Evolutionary conservation across 2,888 invertebrate genomes (phyloP), one percentile per base, ranked within the genome.

Genomic region (Alcis repandata): DNA sequence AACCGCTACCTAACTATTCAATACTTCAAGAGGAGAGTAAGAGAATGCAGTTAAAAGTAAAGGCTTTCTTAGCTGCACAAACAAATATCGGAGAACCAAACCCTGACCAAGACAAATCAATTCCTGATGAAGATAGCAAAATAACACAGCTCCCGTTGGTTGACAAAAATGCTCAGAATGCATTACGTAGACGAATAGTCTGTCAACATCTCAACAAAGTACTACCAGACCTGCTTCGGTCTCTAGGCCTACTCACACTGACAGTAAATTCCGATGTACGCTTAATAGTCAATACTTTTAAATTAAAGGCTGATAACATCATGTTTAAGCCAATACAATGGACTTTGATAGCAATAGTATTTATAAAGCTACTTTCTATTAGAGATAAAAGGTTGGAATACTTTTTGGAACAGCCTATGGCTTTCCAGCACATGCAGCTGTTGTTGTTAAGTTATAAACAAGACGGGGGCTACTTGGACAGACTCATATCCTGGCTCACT

Each of bases 291-390:
- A 94, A 94, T 70, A 96, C 96, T 33, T 96, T 96, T 77, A 94
- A 95, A 69, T 89, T 97, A 52, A 94, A 95, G 73, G 95, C 96
- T 0, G 92, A 95, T 73, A 97, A 97, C 80, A 95, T 97, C 36
- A 94, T 95, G 78, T 96, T 97, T 77, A 96, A 95, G 82, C 95
- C 96, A 0, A 88, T 94, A 13, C 95, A 96, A 76, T 97, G 96
- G 96, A 95, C 94, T 65, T 86, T 96, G 27, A 94, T 97, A 63
- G 94, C 95, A 3, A 88, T 97, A n/a, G 88, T 96, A 43, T 91
- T 97, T 43, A 94, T 97, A 20, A 95, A 95, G 85, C 89, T 97
- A 93, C 71, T 94, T 20, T 91, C 93, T 1, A 71, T 93, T 0
- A 79, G 87, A 63, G 87, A 93, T 73, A 80, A 76, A 40, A 75